Conservation (phyloP, 2,888 invertebrate species). For the Troglohyphantes excavatus region DNA sequence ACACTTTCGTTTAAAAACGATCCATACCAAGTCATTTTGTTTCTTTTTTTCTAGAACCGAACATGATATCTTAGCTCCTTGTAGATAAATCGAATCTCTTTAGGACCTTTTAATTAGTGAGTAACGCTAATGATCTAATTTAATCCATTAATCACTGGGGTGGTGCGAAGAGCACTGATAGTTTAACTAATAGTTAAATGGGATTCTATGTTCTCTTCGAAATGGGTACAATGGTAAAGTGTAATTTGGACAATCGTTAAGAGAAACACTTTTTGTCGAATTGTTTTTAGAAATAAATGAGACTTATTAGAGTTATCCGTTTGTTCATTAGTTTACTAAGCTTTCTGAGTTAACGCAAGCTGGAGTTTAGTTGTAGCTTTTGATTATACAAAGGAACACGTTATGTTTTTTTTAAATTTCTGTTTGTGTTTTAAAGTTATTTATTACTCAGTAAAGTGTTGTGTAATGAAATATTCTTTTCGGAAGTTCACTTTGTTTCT, state of each 20-base stretch:
- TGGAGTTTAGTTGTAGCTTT: too few species aligned
- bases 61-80: background rate
- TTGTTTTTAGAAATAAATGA: background rate
- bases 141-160: background rate
- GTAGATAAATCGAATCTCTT: background rate
- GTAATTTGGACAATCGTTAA: background rate
- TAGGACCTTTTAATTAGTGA: background rate
- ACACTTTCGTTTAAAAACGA: too few species aligned
- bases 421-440: too few species aligned
- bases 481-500: too few species aligned
- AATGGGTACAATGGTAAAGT: background rate
- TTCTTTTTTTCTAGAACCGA: too few species aligned
- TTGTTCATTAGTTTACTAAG: too few species aligned
- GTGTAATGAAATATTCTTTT: too few species aligned
- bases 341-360: too few species aligned
- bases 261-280: background rate
- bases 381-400: too few species aligned
- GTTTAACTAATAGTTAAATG: background rate
- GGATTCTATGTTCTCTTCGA: background rate
- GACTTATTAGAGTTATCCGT: background rate
- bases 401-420: too few species aligned
- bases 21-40: too few species aligned
- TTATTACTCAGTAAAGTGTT: too few species aligned
- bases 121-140: background rate
- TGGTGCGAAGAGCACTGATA: conserved; percentile 1